These are phyloP conservation scores for Plemyria rubiginata DNA, from an alignment of 2,888 invertebrate genomes.

Conservation along the genomic window DNA sequence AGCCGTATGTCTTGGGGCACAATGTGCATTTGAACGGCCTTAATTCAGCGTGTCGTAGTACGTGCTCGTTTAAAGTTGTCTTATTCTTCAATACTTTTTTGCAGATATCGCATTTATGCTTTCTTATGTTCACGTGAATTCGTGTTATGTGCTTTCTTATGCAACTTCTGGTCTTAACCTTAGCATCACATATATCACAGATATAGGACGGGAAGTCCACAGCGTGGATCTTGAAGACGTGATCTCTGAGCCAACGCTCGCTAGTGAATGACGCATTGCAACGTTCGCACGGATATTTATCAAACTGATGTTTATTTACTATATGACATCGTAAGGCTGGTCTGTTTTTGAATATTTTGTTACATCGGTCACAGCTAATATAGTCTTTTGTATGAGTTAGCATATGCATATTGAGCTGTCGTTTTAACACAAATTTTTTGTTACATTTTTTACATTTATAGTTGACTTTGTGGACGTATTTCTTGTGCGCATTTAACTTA, in stretches of 20 bases:
- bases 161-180: neutral
- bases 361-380: constrained; percentile 1
- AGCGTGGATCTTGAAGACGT: neutral
- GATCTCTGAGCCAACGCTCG: neutral
- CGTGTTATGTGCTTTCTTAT: neutral
- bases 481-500: neutral
- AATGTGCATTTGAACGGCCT: neutral
- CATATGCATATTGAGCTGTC: neutral
- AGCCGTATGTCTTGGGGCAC: neutral
- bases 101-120: neutral
- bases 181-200: neutral
- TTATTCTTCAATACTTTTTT: neutral
- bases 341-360: neutral
- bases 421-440: neutral
- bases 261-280: neutral
- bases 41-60: neutral
- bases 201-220: neutral
- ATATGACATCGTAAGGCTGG: neutral
- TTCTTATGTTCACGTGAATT: neutral
- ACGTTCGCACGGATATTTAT: constrained; percentile 2
- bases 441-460: constrained; percentile 3
- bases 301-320: neutral
- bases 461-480: neutral
- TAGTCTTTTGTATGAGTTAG: neutral
- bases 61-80: neutral